Evolutionary conservation across 2,888 invertebrate species (phyloP).

Genomic region (Chymomyza procnemis): DNA sequence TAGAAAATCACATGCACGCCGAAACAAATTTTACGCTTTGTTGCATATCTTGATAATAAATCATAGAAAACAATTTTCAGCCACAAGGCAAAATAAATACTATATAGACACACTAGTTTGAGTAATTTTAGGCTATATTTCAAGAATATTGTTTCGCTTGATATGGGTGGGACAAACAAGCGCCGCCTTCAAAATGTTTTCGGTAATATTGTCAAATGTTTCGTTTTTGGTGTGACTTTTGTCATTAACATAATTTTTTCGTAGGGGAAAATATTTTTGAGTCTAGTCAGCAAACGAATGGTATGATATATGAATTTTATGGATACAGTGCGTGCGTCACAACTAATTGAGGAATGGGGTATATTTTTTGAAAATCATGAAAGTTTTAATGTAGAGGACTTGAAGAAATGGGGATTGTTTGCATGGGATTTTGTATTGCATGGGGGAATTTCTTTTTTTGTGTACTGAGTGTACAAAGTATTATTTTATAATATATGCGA

Average conservation of each 20-base stretch:
- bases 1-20: constrained; percentile 35
- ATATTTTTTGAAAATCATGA: background rate
- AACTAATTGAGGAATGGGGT: background rate
- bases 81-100: constrained; percentile 33
- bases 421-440: too few species aligned
- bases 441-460: too few species aligned
- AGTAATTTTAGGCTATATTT: constrained; percentile 53
- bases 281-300: constrained; percentile 43
- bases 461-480: too few species aligned
- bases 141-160: constrained; percentile 36
- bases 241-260: constrained; percentile 62
- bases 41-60: constrained; percentile 68
- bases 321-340: background rate
- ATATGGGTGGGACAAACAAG: constrained; percentile 37
- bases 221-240: constrained; percentile 52
- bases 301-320: background rate
- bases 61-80: constrained; percentile 63
- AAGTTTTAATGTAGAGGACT: background rate
- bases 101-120: constrained; percentile 38
- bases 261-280: constrained; percentile 53
- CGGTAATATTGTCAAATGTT: background rate
- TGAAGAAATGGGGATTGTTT: background rate
- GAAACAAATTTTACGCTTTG: constrained; percentile 70
- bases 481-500: too few species aligned
- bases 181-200: constrained; percentile 30